Conservation (phyloP, 2,113 vertebrate genomes). For the Polypterus senegalus region DNA sequence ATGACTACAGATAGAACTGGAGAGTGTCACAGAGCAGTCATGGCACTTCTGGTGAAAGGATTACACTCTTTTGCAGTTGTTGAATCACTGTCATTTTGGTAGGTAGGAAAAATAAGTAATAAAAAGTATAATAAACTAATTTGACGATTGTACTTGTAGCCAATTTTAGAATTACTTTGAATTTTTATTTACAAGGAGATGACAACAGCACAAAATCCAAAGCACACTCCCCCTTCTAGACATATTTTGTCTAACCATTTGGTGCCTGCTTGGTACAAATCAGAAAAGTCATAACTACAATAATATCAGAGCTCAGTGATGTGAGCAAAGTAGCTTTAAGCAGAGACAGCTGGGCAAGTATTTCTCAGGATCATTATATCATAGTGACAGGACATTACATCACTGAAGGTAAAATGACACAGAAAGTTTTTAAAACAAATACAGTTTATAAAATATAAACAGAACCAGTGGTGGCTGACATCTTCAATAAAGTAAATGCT, state of each 20-base stretch:
- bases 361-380: neutral
- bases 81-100: no score
- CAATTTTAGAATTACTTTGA: no score
- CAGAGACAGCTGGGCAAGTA: neutral
- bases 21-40: no score
- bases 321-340: conserved; percentile 3
- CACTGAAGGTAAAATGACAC: conserved; percentile 3
- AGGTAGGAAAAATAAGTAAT: no score
- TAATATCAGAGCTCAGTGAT: neutral
- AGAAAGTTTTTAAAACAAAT: conserved; percentile 4
- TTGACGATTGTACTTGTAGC: no score
- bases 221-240: conserved; percentile 5
- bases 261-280: conserved; percentile 4
- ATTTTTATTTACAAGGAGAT: conserved; percentile 1
- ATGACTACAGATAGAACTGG: no score
- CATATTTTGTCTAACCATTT: neutral
- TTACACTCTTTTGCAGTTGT: no score
- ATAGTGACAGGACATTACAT: conserved; percentile 2
- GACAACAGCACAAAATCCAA: conserved; percentile 3
- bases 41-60: no score
- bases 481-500: conserved; percentile 1
- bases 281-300: neutral
- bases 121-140: no score
- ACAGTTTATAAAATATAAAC: conserved; percentile 11
- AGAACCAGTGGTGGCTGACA: conserved; percentile 4